These are phyloP conservation scores for Petrolisthes manimaculis DNA, from an alignment of 2,888 invertebrate species.

Conservation along the genomic window DNA sequence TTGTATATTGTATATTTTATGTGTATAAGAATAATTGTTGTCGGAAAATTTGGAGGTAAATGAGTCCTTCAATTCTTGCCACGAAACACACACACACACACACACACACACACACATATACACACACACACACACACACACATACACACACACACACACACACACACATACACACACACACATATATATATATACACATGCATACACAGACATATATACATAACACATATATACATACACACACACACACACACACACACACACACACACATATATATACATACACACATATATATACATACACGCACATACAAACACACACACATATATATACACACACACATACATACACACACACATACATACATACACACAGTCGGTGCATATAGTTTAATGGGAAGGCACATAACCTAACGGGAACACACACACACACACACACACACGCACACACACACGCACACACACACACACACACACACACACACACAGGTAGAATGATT, in stretches of 20 bases:
- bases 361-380: neutral
- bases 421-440: neutral
- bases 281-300: neutral
- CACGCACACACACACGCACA: constrained; percentile 2
- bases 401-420: neutral
- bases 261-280: too few species aligned
- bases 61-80: too few species aligned
- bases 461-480: neutral
- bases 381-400: neutral
- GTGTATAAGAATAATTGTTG: constrained; percentile 17
- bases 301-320: too few species aligned
- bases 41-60: too few species aligned
- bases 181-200: too few species aligned
- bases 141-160: too few species aligned
- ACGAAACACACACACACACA: too few species aligned
- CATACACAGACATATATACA: neutral
- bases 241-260: neutral
- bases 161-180: neutral
- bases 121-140: too few species aligned
- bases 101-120: too few species aligned
- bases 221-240: constrained; percentile 13
- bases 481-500: neutral
- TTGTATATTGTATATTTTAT: neutral
- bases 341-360: neutral
- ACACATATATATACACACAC: too few species aligned